These are phyloP conservation scores for Lagenorhynchus albirostris DNA, from an alignment of 2,113 vertebrate genomes.

Conservation along the genomic window DNA sequence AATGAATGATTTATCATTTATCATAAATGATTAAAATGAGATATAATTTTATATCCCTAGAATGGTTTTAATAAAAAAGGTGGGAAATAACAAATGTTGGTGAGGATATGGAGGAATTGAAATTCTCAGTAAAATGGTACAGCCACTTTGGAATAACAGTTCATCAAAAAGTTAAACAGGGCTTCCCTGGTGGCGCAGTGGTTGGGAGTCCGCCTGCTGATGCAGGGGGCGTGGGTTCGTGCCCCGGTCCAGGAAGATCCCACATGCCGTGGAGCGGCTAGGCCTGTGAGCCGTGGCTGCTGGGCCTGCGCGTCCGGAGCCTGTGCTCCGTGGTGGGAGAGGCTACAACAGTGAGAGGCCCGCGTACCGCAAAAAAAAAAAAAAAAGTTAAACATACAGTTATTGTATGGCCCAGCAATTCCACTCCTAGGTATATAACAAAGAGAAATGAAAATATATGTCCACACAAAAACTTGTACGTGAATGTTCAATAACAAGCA, in stretches of 20 bases:
- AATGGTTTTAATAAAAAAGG: not conserved
- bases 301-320: no score
- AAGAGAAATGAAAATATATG: constrained; percentile 3
- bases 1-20: not conserved
- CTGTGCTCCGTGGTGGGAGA: no score
- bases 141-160: not conserved
- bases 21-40: not conserved
- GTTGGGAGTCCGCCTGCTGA: no score
- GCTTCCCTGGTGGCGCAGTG: no score
- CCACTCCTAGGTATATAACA: not conserved
- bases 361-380: no score
- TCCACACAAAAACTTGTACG: not conserved
- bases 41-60: not conserved
- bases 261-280: no score
- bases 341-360: no score
- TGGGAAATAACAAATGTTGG: not conserved
- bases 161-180: not conserved
- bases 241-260: no score
- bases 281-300: no score
- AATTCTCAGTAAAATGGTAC: not conserved
- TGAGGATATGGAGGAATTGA: not conserved
- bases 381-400: not conserved
- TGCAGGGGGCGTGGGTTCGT: no score
- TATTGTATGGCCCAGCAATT: not conserved
- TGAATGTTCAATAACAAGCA: not conserved